phyloP scores from a whole-genome alignment of 2,113 vertebrate species.

The Forbesichthys agassizii region DNA sequence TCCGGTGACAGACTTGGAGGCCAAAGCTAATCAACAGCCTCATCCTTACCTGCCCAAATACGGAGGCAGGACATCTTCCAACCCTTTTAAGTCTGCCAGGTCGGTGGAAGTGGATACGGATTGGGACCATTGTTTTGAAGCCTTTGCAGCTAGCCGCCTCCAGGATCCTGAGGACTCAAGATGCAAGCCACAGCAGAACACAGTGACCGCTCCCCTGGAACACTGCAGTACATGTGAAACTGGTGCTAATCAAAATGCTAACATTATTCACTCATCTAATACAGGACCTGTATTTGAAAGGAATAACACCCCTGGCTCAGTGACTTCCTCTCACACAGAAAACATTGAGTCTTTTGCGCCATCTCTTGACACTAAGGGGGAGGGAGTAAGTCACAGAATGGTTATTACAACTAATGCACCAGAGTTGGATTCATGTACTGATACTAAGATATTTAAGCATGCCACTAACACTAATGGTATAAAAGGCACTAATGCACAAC shows the following conservation, averaged over 20 bases:
- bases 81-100: constrained; percentile 42
- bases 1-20: not conserved
- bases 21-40: constrained; percentile 39
- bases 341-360: constrained; percentile 31
- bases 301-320: not conserved
- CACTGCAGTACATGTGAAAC: constrained; percentile 19
- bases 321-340: constrained; percentile 13
- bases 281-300: not conserved
- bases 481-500: constrained; percentile 22
- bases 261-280: constrained; percentile 13
- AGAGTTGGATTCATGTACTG: not conserved
- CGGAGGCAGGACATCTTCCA: constrained; percentile 24
- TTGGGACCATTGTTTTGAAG: constrained; percentile 85
- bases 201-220: constrained; percentile 15
- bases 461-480: constrained; percentile 22
- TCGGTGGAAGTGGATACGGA: constrained; percentile 46
- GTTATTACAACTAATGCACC: constrained; percentile 7
- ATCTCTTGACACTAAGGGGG: constrained; percentile 45
- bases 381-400: constrained; percentile 3
- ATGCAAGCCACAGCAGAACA: constrained; percentile 22
- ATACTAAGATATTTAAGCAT: constrained; percentile 19
- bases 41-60: constrained; percentile 31
- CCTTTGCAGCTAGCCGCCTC: constrained; percentile 84
- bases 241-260: constrained; percentile 17
- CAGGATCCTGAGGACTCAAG: constrained; percentile 54